A percentile compares a stretch with the other conserved stretches of the same genome.
Evolutionary conservation across 1,140 invertebrate genomes (phyloP).

Genomic region (Psix sp.): DNA sequence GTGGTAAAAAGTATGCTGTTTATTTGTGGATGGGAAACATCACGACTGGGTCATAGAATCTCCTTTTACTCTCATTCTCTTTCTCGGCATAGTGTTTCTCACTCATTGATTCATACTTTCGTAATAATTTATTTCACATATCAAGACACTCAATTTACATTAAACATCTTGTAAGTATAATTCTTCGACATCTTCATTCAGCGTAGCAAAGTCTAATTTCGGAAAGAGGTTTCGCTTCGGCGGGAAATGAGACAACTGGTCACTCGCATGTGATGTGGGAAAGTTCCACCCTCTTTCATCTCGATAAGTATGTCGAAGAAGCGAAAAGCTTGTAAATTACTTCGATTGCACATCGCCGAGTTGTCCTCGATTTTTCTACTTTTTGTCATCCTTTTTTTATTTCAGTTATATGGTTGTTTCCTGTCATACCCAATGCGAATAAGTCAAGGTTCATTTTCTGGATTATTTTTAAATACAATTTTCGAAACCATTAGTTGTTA

Average conservation of each 20-base stretch:
- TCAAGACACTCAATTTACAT: slow-evolving; percentile 59
- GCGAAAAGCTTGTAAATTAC: slow-evolving; percentile 55
- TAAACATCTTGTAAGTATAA: slow-evolving; percentile 57
- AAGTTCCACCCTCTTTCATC: slow-evolving; percentile 61
- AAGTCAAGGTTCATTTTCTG: slow-evolving; percentile 6
- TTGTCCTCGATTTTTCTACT: slow-evolving; percentile 42
- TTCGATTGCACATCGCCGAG: slow-evolving; percentile 44
- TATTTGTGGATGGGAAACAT: slow-evolving; percentile 44
- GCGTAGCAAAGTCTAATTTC: slow-evolving; percentile 58
- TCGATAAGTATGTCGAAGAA: slow-evolving; percentile 59
- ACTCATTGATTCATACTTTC: slow-evolving; percentile 10
- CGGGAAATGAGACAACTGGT: slow-evolving; percentile 55
- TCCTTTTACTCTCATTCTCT: slow-evolving; percentile 9
- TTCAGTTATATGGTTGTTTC: slow-evolving; percentile 46
- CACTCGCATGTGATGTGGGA: slow-evolving; percentile 53
- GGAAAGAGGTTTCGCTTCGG: slow-evolving; percentile 50
- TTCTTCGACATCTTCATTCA: slow-evolving; percentile 49
- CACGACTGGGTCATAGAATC: slow-evolving; percentile 19
- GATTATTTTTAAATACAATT: slow-evolving; percentile 1
- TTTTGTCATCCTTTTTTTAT: slow-evolving; percentile 19
- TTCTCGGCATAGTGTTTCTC: slow-evolving; percentile 1
- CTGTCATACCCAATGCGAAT: slow-evolving; percentile 27
- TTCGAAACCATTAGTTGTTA: neutral
- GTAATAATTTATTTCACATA: slow-evolving; percentile 45
- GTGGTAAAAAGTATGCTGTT: slow-evolving; percentile 53